phyloP scores from a whole-genome alignment of 2,113 vertebrate genomes.

The Sarotherodon lohbergeri region DNA sequence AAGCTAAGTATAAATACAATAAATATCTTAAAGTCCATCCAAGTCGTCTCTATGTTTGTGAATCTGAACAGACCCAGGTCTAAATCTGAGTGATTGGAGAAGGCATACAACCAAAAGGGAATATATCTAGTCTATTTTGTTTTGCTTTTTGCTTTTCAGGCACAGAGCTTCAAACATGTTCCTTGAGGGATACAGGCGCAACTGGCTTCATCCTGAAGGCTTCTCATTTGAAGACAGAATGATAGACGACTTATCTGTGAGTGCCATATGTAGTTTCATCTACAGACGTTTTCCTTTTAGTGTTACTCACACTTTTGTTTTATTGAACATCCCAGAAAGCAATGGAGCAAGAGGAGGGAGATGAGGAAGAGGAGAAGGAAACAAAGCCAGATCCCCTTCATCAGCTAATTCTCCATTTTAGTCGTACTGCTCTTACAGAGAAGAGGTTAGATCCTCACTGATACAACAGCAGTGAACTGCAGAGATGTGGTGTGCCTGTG shows the following conservation, averaged over 20 bases:
- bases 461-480: background rate
- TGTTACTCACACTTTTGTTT: background rate
- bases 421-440: constrained; percentile 88
- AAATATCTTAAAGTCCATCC: background rate
- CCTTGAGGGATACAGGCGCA: constrained; percentile 84
- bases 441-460: constrained; percentile 76
- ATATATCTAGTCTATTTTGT: background rate
- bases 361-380: constrained; percentile 83
- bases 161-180: constrained; percentile 94
- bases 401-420: constrained; percentile 92
- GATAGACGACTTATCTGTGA: constrained; percentile 91
- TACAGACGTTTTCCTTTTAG: background rate
- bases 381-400: constrained; percentile 90
- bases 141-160: constrained; percentile 59
- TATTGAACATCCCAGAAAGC: constrained; percentile 67
- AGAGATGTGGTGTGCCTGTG: background rate
- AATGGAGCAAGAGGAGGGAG: constrained; percentile 79
- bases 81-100: background rate
- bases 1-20: background rate
- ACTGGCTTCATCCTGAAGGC: constrained; percentile 84
- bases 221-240: constrained; percentile 91
- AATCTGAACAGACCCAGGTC: background rate
- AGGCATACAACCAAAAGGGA: background rate
- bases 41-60: background rate
- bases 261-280: constrained; percentile 17